Evolutionary conservation across 1,140 invertebrate genomes (phyloP).

Genomic region (Plutomurus gul): DNA sequence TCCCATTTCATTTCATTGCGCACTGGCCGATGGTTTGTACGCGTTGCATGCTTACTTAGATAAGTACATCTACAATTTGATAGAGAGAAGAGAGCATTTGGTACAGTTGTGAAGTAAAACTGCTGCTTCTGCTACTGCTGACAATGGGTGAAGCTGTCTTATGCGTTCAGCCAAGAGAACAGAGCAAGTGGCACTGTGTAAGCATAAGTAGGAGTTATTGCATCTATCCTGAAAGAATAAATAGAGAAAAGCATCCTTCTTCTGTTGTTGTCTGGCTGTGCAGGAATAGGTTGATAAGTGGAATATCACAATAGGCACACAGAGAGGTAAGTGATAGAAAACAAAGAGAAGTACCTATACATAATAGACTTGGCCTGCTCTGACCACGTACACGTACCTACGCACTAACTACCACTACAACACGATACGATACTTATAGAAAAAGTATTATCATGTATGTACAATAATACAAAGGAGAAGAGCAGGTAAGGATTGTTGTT

Average conservation of each 20-base stretch:
- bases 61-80: no score
- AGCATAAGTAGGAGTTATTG: neutral
- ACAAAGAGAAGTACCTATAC: neutral
- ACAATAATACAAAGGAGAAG: no score
- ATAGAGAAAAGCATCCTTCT: neutral
- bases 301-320: constrained; percentile 18
- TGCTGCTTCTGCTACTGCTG: no score
- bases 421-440: no score
- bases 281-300: neutral
- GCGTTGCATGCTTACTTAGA: neutral
- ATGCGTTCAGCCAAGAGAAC: neutral
- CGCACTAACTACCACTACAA: no score
- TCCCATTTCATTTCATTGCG: constrained; percentile 4
- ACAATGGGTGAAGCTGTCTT: neutral
- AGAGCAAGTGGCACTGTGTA: neutral
- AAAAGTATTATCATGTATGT: no score
- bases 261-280: neutral
- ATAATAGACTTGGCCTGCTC: no score
- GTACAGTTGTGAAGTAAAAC: neutral
- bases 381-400: no score
- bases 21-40: neutral
- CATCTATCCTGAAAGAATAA: neutral
- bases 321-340: constrained; percentile 24
- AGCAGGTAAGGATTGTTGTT: no score
- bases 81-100: neutral